phyloP scores from a whole-genome alignment of 2,113 vertebrate species.

The Casuarius casuarius region DNA sequence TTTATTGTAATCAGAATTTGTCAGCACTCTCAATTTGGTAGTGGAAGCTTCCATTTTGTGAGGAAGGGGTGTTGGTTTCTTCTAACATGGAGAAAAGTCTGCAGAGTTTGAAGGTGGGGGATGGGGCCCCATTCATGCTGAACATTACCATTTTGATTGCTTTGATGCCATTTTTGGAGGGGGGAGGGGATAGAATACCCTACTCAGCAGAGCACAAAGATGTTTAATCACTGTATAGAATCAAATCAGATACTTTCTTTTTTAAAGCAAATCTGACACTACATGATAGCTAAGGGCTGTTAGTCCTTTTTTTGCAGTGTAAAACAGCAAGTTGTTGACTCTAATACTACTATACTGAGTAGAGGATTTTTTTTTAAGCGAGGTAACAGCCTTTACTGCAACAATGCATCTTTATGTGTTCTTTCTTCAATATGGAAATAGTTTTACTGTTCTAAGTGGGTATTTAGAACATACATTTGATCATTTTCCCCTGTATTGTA shows the following conservation, averaged over 20 bases:
- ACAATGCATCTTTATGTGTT: slow-evolving; percentile 66
- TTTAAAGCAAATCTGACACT: slow-evolving; percentile 45
- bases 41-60: slow-evolving; percentile 99
- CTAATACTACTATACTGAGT: neutral
- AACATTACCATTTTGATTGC: slow-evolving; percentile 99
- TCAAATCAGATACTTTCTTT: slow-evolving; percentile 79
- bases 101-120: slow-evolving; percentile 92
- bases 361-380: slow-evolving; percentile 43
- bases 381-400: slow-evolving; percentile 43
- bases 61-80: slow-evolving; percentile 83
- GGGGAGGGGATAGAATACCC: slow-evolving; percentile 86
- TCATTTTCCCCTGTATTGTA: slow-evolving; percentile 30
- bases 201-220: slow-evolving; percentile 86
- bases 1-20: slow-evolving; percentile 73
- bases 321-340: slow-evolving; percentile 74
- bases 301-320: slow-evolving; percentile 29
- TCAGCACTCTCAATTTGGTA: slow-evolving; percentile 82
- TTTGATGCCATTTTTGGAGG: slow-evolving; percentile 96
- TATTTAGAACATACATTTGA: slow-evolving; percentile 56
- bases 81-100: slow-evolving; percentile 92
- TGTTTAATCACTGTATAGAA: slow-evolving; percentile 82
- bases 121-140: slow-evolving; percentile 91
- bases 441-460: slow-evolving; percentile 55
- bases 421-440: slow-evolving; percentile 41
- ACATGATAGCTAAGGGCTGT: slow-evolving; percentile 50